Base-by-base conservation (phyloP, 1,140 invertebrate species). In the Aricia agestis region DNA sequence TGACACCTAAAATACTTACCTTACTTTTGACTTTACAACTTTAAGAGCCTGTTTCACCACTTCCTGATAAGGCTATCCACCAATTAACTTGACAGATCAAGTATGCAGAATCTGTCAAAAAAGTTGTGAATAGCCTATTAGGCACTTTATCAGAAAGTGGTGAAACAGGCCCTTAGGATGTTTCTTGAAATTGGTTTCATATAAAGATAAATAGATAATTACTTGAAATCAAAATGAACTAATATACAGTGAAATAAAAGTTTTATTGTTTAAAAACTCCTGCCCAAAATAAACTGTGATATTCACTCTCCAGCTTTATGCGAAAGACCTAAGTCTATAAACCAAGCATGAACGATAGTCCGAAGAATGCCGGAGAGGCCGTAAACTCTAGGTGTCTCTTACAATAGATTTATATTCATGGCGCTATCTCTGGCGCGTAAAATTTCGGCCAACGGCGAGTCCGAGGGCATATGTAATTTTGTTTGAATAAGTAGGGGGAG, bases 361-460 rank as follows among this genome's bases (percentile, higher is more conserved):
- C 86, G 83, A 91, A 91, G 87, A 91, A 90, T 90, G 89, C 87
- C 89, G 89, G 87, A 89, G 87, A 89, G 87, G 80, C 83, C 83
- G 84, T 91, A 91, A 90, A 91, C 85, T 86, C 83, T 82, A 83
- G 84, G 82, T 86, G 83, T 87, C 85, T 86, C 85, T 89, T 87
- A 89, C 87, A 85, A 87, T 89, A 89, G 85, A 91, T 91, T 91
- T 91, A 91, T 91, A 91, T 91, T 91, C 89, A 91, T 91, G 86
- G 85, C 87, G 89, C 84, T 88, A 89, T 89, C 87, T 90, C 84
- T 73, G 77, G 77, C 84, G 83, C 89, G 89, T 90, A 91, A 91
- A 91, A 91, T 89, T 91, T 91, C 87, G 86, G 86, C 82, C 84
- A 83, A 87, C 85, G 86, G 85, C 87, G 85, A 91, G 89, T 83